These are phyloP conservation scores for Myathropa florea DNA, from an alignment of 2,888 invertebrate species.

Conservation along the genomic window DNA sequence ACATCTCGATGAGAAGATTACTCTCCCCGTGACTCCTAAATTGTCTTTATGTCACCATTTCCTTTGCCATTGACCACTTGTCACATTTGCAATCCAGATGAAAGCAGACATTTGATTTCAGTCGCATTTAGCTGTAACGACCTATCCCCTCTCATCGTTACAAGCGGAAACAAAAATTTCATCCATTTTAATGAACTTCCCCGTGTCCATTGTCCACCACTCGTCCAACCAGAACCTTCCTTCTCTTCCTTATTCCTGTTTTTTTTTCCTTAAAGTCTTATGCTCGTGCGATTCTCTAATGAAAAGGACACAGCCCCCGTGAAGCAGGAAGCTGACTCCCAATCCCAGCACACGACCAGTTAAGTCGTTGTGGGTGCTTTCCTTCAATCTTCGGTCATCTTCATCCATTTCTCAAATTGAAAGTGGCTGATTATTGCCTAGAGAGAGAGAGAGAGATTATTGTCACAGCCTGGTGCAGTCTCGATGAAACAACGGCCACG, in stretches of 20 bases:
- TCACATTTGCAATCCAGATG: not conserved
- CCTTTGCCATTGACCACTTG: too few species aligned
- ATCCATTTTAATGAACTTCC: not conserved
- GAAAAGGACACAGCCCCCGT: not conserved
- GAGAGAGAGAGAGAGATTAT: slow-evolving; percentile 3
- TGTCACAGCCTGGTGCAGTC: not conserved
- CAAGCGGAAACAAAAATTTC: not conserved
- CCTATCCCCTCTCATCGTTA: too few species aligned
- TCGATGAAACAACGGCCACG: not conserved
- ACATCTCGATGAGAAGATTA: too few species aligned
- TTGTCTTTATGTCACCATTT: too few species aligned
- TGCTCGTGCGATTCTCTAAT: slow-evolving; percentile 3
- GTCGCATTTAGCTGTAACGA: too few species aligned
- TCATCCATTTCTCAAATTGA: slow-evolving; percentile 31
- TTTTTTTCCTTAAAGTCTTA: not conserved
- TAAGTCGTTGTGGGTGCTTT: not conserved
- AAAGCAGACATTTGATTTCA: not conserved
- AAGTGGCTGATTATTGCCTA: slow-evolving; percentile 23
- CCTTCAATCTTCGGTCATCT: not conserved
- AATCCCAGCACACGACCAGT: not conserved
- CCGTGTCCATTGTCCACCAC: not conserved
- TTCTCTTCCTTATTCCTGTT: not conserved
- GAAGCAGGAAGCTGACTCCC: not conserved
- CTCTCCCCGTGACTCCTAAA: too few species aligned
- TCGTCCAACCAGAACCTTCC: too few species aligned